Evolutionary conservation across 2,888 invertebrate species (phyloP).

Genomic region (Drosophila anceps): DNA sequence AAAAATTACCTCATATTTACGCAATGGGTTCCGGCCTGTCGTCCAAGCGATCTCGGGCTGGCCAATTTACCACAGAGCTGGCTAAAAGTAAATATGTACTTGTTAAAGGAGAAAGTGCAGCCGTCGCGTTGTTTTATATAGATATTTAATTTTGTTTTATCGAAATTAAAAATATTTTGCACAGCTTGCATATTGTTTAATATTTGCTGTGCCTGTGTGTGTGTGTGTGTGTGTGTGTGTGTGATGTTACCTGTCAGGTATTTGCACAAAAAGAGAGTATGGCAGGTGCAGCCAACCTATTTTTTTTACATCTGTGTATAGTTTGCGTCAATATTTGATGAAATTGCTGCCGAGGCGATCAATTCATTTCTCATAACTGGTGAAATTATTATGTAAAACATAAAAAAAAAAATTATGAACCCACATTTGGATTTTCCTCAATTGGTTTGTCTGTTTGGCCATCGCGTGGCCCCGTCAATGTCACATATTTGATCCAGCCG

Average conservation of each 20-base stretch:
- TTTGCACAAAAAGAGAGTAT: slow-evolving; percentile 71
- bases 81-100: slow-evolving; percentile 60
- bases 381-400: slow-evolving; percentile 47
- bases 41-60: slow-evolving; percentile 17
- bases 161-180: slow-evolving; percentile 66
- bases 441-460: slow-evolving; percentile 35
- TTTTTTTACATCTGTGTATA: slow-evolving; percentile 64
- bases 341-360: slow-evolving; percentile 44
- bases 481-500: slow-evolving; percentile 44
- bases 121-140: slow-evolving; percentile 44
- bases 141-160: slow-evolving; percentile 34
- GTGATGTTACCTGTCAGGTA: slow-evolving; percentile 29
- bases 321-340: slow-evolving; percentile 60
- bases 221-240: slow-evolving; percentile 2
- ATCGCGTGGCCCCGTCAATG: slow-evolving; percentile 49
- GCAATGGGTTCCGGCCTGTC: slow-evolving; percentile 59
- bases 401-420: slow-evolving; percentile 6
- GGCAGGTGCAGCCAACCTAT: slow-evolving; percentile 64
- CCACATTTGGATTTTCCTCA: slow-evolving; percentile 37
- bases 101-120: slow-evolving; percentile 71
- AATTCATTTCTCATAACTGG: slow-evolving; percentile 29
- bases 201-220: slow-evolving; percentile 15
- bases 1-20: slow-evolving; percentile 70
- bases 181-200: slow-evolving; percentile 70
- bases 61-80: slow-evolving; percentile 63